A percentile compares a stretch with the other conserved stretches of the same genome.
Evolutionary conservation across 2,797 vertebrate species (phyloP).

Genomic region (Xiphophorus birchmanni): DNA sequence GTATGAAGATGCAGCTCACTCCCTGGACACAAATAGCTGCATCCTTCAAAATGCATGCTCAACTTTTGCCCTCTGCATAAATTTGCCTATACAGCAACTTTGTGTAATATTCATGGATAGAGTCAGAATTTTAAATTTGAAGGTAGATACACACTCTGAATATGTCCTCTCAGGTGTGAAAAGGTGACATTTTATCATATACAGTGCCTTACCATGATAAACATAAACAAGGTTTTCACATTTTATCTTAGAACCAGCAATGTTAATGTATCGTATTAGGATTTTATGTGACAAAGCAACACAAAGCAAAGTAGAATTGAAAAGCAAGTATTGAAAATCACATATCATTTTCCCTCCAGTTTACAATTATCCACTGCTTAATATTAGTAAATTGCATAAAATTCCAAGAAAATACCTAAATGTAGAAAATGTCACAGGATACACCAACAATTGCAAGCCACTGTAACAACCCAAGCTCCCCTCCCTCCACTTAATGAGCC

Average conservation of each 20-base stretch:
- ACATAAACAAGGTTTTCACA: neutral
- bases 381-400: neutral
- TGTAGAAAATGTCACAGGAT: neutral
- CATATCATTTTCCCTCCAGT: neutral
- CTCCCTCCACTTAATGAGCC: neutral
- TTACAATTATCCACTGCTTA: neutral
- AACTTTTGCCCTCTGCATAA: constrained; percentile 20
- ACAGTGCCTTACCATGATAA: neutral
- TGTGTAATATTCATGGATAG: constrained; percentile 19
- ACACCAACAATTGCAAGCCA: neutral
- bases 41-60: constrained; percentile 11
- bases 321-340: neutral
- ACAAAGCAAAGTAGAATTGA: neutral
- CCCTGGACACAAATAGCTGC: neutral
- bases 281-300: neutral
- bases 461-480: neutral
- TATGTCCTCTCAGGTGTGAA: neutral
- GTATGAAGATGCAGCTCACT: constrained; percentile 11
- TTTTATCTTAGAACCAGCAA: neutral
- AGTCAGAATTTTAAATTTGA: neutral
- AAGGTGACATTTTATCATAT: neutral
- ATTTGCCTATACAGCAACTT: neutral
- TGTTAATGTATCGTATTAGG: neutral
- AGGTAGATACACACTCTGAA: constrained; percentile 3
- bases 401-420: neutral